phyloP scores from a whole-genome alignment of 2,797 vertebrate genomes.

The Schizopygopsis pylzovi region DNA sequence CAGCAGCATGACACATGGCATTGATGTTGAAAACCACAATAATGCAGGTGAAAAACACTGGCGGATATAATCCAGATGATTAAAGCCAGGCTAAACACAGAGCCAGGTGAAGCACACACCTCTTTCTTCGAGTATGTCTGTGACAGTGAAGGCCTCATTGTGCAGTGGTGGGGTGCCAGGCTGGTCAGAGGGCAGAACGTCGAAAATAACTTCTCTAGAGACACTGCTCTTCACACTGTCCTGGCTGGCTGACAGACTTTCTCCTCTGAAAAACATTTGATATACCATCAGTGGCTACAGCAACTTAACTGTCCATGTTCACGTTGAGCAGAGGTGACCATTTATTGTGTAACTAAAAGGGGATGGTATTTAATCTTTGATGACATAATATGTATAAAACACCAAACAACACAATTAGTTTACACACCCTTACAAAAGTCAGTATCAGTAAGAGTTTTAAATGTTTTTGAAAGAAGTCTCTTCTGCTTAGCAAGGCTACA shows the following conservation, averaged over 20 bases:
- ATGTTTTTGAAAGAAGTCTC: background rate
- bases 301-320: background rate
- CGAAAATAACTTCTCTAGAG: conserved; percentile 88
- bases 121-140: conserved; percentile 92
- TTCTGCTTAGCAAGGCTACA: background rate
- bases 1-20: background rate
- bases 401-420: background rate
- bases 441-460: background rate
- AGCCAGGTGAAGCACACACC: conserved; percentile 73
- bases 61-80: background rate
- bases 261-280: conserved; percentile 82
- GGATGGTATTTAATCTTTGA: background rate
- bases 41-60: background rate
- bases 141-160: conserved; percentile 88
- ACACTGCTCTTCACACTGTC: conserved; percentile 91
- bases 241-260: conserved; percentile 91
- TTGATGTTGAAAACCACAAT: background rate
- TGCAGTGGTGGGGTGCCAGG: conserved; percentile 87
- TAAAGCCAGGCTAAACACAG: background rate
- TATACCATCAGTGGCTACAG: conserved; percentile 8
- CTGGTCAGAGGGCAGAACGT: conserved; percentile 86
- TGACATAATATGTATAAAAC: background rate
- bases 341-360: background rate
- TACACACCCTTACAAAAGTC: background rate
- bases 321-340: background rate